Conservation (phyloP, 2,888 invertebrate species). For the Macaria liturata region DNA sequence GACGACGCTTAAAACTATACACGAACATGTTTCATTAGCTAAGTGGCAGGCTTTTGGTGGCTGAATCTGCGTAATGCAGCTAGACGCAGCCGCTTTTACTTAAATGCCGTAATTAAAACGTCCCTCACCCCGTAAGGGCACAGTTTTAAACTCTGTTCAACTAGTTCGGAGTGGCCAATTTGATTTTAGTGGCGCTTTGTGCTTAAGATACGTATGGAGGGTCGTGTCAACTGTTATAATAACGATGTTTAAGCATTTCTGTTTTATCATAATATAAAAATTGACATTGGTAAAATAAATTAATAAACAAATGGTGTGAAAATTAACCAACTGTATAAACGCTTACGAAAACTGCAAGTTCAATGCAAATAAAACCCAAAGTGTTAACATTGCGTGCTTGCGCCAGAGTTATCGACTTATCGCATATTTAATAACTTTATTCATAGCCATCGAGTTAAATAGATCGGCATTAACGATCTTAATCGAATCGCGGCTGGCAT, state of each 20-base stretch:
- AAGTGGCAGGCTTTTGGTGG: slow-evolving; percentile 83
- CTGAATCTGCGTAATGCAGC: slow-evolving; percentile 81
- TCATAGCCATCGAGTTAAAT: slow-evolving; percentile 73
- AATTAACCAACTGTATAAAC: too few species aligned
- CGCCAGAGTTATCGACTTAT: slow-evolving; percentile 26
- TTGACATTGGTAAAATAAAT: too few species aligned
- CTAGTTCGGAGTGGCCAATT: slow-evolving; percentile 77
- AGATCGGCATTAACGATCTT: slow-evolving; percentile 77
- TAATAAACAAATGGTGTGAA: too few species aligned
- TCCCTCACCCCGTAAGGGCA: slow-evolving; percentile 66
- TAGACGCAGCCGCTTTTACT: slow-evolving; percentile 80
- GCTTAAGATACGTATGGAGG: slow-evolving; percentile 58
- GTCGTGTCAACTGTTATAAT: slow-evolving; percentile 12
- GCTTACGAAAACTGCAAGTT: too few species aligned
- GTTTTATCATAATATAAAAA: too few species aligned
- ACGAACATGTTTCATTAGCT: slow-evolving; percentile 84
- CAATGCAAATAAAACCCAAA: slow-evolving; percentile 3
- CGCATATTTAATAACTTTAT: slow-evolving; percentile 67
- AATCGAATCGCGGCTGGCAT: slow-evolving; percentile 74
- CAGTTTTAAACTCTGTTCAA: slow-evolving; percentile 77
- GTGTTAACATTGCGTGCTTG: slow-evolving; percentile 42
- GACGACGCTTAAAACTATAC: slow-evolving; percentile 77
- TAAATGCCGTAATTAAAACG: slow-evolving; percentile 82
- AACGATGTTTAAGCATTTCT: too few species aligned
- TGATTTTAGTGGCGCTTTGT: slow-evolving; percentile 71